These are phyloP conservation scores for Agriotes lineatus DNA, from an alignment of 2,888 invertebrate species.

Conservation along the genomic window DNA sequence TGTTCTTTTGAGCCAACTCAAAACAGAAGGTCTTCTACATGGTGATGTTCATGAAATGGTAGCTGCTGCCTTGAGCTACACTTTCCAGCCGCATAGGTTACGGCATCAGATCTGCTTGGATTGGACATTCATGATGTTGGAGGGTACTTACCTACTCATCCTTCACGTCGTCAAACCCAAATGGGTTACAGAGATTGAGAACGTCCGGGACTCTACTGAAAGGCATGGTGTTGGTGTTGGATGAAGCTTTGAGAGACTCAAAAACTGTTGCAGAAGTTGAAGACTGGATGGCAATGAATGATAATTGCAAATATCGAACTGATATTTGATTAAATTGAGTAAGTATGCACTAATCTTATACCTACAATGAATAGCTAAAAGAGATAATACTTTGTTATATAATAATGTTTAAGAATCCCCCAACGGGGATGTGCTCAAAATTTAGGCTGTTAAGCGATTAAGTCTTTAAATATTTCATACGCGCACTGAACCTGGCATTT, in stretches of 20 bases:
- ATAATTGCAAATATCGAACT: constrained; percentile 11
- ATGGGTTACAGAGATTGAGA: constrained; percentile 82
- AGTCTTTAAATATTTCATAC: no score
- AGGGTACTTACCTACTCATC: constrained; percentile 84
- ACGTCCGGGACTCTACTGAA: constrained; percentile 81
- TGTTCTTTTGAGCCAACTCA: constrained; percentile 81
- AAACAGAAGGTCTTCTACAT: constrained; percentile 80
- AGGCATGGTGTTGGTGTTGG: constrained; percentile 91
- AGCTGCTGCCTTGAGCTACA: constrained; percentile 79
- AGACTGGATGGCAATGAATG: constrained; percentile 74
- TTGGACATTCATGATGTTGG: constrained; percentile 98
- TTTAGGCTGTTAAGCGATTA: no score
- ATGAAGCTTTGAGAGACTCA: constrained; percentile 82
- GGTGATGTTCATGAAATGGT: constrained; percentile 83
- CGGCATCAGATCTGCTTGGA: constrained; percentile 95
- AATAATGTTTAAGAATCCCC: no score
- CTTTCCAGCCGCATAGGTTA: constrained; percentile 96
- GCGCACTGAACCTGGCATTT: no score
- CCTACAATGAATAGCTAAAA: no score
- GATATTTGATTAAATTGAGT: no score
- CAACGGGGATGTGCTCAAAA: no score
- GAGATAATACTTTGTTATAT: no score
- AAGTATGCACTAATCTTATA: no score
- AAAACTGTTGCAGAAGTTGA: constrained; percentile 86
- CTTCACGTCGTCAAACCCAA: constrained; percentile 75